phyloP scores from a whole-genome alignment of 2,113 vertebrate species.

The Etia nguti region DNA sequence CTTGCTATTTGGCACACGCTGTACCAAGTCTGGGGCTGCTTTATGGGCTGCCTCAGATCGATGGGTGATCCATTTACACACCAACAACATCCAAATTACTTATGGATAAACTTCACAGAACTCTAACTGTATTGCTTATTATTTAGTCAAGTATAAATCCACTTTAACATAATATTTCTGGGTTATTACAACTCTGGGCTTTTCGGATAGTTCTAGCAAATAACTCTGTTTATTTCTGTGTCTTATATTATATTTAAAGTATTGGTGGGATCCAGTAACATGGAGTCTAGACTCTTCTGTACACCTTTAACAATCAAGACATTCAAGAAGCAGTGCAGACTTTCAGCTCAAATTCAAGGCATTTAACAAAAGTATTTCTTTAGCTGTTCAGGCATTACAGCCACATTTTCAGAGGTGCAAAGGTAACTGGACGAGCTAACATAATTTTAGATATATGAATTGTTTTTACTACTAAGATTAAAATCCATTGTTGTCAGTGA shows the following conservation, averaged over 20 bases:
- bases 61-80: constrained; percentile 32
- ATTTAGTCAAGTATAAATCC: not conserved
- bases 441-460: not conserved
- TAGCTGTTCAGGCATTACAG: not conserved
- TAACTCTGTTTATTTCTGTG: not conserved
- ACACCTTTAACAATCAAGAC: not conserved
- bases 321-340: not conserved
- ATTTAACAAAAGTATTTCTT: not conserved
- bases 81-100: constrained; percentile 27
- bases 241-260: not conserved
- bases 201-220: not conserved
- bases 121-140: not conserved
- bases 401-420: not conserved
- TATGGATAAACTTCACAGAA: constrained; percentile 27
- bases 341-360: not conserved
- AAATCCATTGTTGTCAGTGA: not conserved
- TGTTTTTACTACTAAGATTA: not conserved
- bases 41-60: constrained; percentile 54
- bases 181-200: not conserved
- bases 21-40: constrained; percentile 43
- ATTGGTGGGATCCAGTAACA: not conserved
- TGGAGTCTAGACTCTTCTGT: not conserved
- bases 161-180: not conserved
- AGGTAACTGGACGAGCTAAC: not conserved
- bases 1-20: constrained; percentile 51